Evolutionary conservation across 2,113 vertebrate species (phyloP).

Genomic region (Pteropus alecto): DNA sequence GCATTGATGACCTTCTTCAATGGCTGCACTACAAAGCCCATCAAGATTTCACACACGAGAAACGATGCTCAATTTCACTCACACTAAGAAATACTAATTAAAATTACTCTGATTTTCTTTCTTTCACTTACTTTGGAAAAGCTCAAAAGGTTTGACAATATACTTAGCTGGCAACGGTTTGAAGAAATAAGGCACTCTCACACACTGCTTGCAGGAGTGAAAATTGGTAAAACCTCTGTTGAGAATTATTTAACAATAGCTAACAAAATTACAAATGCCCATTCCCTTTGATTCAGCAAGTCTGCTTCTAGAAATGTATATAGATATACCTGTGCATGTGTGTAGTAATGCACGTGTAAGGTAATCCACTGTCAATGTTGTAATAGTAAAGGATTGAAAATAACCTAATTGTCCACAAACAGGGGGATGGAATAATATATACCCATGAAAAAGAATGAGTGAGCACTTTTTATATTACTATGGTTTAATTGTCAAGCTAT

Average conservation of each 20-base stretch:
- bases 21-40: background rate
- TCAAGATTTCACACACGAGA: background rate
- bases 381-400: background rate
- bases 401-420: background rate
- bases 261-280: background rate
- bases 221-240: background rate
- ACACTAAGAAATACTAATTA: background rate
- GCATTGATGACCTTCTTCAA: background rate
- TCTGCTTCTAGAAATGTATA: background rate
- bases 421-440: background rate
- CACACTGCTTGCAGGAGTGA: background rate
- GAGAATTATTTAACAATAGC: background rate
- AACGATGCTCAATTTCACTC: background rate
- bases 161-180: background rate
- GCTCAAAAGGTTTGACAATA: background rate
- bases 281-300: background rate
- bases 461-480: background rate
- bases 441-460: background rate
- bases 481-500: background rate
- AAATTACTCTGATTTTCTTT: conserved; percentile 16
- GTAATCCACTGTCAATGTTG: background rate
- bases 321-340: background rate
- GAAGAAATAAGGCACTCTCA: background rate
- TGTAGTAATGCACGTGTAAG: background rate
- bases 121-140: conserved; percentile 19